Evolutionary conservation across 2,113 vertebrate species (phyloP).

Genomic region (Marmota flaviventris): DNA sequence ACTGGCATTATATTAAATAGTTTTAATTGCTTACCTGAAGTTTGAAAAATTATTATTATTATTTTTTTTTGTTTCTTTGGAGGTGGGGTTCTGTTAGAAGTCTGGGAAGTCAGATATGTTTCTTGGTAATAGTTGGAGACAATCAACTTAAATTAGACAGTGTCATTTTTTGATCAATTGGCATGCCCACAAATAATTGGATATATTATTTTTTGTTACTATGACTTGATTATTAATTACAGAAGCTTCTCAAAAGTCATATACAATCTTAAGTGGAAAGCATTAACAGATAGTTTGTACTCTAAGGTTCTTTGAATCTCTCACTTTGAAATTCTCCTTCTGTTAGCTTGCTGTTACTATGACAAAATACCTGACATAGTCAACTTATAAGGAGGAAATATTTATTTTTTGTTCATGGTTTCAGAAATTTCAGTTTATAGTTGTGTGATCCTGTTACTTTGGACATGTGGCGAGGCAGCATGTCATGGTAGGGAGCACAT

Average conservation of each 20-base stretch:
- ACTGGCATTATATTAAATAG: background rate
- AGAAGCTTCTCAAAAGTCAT: background rate
- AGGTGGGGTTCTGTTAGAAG: background rate
- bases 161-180: background rate
- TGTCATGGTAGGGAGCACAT: background rate
- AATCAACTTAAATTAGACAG: background rate
- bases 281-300: background rate
- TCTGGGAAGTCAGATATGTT: background rate
- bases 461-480: background rate
- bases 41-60: background rate
- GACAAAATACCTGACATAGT: background rate
- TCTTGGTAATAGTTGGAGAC: slow-evolving; percentile 6
- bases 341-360: background rate
- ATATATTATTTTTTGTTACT: too few species aligned
- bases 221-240: background rate
- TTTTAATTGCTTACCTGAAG: slow-evolving; percentile 20
- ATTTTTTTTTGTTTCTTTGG: background rate
- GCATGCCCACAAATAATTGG: too few species aligned
- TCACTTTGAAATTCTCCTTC: background rate
- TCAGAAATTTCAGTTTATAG: background rate
- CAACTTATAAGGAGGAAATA: background rate
- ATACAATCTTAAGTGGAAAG: background rate
- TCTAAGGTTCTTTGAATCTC: background rate
- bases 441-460: background rate
- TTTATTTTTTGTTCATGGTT: background rate